Evolutionary conservation across 2,113 vertebrate species (phyloP).

Genomic region (Excalfactoria chinensis): DNA sequence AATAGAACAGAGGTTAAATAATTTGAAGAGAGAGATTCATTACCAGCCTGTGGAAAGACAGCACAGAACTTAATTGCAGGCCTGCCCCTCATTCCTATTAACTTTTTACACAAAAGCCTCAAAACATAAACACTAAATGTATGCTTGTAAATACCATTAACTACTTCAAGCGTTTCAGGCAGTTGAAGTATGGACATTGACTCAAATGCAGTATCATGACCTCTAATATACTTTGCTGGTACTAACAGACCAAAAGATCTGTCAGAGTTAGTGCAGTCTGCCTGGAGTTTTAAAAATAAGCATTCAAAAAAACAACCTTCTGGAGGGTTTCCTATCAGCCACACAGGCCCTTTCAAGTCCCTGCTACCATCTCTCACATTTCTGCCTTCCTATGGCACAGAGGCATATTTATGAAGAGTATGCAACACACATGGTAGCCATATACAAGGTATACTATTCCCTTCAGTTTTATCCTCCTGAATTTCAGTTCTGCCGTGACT

Average conservation of each 20-base stretch:
- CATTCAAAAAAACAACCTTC: neutral
- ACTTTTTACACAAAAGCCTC: neutral
- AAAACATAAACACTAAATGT: neutral
- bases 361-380: neutral
- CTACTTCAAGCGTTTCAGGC: neutral
- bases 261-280: neutral
- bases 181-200: neutral
- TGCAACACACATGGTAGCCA: neutral
- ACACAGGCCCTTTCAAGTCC: neutral
- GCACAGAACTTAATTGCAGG: neutral
- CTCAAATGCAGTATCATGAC: neutral
- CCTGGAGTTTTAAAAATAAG: neutral
- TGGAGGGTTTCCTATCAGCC: neutral
- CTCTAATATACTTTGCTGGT: neutral
- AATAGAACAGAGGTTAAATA: conserved; percentile 9
- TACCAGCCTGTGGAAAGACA: neutral
- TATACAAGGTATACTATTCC: neutral
- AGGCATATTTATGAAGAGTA: neutral
- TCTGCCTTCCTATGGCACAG: neutral
- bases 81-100: neutral
- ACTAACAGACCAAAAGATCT: neutral
- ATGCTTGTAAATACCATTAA: neutral
- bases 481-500: neutral
- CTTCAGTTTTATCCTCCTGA: neutral
- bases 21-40: neutral